phyloP scores from a whole-genome alignment of 2,113 vertebrate genomes.

The Emydura subglobosa region DNA sequence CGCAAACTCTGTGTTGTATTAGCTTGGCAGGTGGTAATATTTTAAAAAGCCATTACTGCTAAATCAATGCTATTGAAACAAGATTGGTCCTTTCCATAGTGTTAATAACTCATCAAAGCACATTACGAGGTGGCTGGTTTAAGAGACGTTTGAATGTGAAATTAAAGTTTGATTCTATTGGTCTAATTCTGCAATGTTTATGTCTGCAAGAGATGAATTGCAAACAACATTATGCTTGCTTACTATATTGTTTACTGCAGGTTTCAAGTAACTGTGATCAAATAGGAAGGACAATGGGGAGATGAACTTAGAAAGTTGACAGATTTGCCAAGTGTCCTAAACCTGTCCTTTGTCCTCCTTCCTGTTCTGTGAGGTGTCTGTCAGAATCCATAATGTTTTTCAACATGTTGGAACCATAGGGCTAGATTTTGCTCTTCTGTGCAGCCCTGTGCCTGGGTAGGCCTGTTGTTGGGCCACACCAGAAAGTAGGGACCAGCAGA shows the following conservation, averaged over 20 bases:
- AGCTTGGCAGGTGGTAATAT: background rate
- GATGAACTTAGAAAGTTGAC: background rate
- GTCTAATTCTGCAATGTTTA: background rate
- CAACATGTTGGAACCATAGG: background rate
- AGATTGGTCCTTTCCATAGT: slow-evolving; percentile 22
- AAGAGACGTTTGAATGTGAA: slow-evolving; percentile 36
- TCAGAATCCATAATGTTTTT: background rate
- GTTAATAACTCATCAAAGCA: slow-evolving; percentile 50
- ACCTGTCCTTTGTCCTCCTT: background rate
- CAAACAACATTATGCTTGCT: background rate
- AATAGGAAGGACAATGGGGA: background rate
- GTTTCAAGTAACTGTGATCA: background rate
- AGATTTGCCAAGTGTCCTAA: background rate
- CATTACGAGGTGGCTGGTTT: slow-evolving; percentile 25
- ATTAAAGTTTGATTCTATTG: slow-evolving; percentile 17
- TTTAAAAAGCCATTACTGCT: slow-evolving; percentile 51
- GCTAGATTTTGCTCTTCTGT: background rate
- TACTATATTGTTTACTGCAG: background rate
- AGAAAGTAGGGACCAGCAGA: background rate
- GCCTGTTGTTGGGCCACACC: background rate
- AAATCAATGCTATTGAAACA: slow-evolving; percentile 43
- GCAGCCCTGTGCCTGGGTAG: too few relatives aligned
- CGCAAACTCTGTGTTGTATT: background rate
- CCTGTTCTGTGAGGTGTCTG: background rate
- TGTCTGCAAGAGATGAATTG: slow-evolving; percentile 30